These are phyloP conservation scores for Acanthosepion lycidas DNA, from an alignment of 2,888 invertebrate species.

Conservation along the genomic window DNA sequence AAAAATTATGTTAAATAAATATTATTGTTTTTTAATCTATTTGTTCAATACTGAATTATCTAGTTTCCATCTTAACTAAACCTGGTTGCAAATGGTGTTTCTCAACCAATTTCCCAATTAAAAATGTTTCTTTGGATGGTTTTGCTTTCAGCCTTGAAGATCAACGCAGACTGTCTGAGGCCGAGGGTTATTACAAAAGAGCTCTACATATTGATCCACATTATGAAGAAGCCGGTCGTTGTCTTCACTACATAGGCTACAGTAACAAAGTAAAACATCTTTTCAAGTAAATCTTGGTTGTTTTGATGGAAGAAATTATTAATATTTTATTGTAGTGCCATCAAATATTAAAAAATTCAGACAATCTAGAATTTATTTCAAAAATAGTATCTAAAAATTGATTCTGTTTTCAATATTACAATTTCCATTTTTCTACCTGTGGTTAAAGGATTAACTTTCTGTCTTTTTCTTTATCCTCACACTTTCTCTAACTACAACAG, in stretches of 20 bases:
- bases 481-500: background rate
- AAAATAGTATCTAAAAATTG: no score
- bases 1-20: no score
- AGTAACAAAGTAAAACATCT: background rate
- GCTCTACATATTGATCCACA: constrained; percentile 59
- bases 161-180: constrained; percentile 52
- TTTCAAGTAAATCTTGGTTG: background rate
- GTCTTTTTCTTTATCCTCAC: background rate
- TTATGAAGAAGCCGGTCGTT: constrained; percentile 58
- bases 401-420: no score
- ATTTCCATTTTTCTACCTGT: no score
- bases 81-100: no score
- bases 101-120: background rate
- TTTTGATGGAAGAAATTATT: background rate
- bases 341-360: no score
- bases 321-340: no score
- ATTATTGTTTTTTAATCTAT: no score
- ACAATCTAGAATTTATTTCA: no score
- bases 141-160: constrained; percentile 2
- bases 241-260: constrained; percentile 52
- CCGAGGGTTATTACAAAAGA: constrained; percentile 58
- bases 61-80: no score
- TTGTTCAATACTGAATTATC: no score
- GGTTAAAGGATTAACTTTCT: background rate
- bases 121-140: background rate